Base-by-base conservation (phyloP, 2,113 vertebrate species). In the Edolisoma coerulescens region DNA sequence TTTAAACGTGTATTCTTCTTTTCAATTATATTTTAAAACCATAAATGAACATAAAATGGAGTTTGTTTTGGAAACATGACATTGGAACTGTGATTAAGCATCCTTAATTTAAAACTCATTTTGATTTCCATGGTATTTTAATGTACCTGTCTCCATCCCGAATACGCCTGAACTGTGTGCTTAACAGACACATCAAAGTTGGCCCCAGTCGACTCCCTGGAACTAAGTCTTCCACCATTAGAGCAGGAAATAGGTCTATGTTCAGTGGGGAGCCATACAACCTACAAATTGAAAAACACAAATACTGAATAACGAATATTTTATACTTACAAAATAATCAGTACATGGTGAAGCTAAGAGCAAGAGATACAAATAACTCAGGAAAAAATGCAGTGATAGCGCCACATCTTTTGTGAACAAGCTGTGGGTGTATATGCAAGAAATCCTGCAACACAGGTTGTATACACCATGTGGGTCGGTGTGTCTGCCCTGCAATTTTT, bases 211-310 rank as follows among this genome's bases (percentile, higher is more conserved):
- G 98, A 93, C 99, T 99, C 28, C 99, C 99, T 2, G 99, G 99
- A 68, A 99, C 98, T 87, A 99, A 95, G 82, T 99, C 99, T 96
- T 99, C 99, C 63, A 98, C 98, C 99, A 99, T 99, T 79, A 99
- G 97, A n/a, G 99, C 99, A 6, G 99, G 99, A 96, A 99, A 99
- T 14, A 99, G 90, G 96, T 99, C 99, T 23, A 99, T 96, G 94
- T 99, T 99, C 92, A 99, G 97, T 2, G 99, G 99, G 4, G 98
- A 99, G 33, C 99, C 99, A 45, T 99, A 99, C 16, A 99, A 96
- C 94, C 99, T 99, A 82, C 3, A 54, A 77, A 69, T 42, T 91
- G 30, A 77, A 79, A 94, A 42, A 0, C 37, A 93, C 17, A 81
- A 79, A 39, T 50, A 88, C 33, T 84, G 60, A 83, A 37, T 59